Conservation (phyloP, 1,140 invertebrate species). For the Pseudomyrmex flavicornis region DNA sequence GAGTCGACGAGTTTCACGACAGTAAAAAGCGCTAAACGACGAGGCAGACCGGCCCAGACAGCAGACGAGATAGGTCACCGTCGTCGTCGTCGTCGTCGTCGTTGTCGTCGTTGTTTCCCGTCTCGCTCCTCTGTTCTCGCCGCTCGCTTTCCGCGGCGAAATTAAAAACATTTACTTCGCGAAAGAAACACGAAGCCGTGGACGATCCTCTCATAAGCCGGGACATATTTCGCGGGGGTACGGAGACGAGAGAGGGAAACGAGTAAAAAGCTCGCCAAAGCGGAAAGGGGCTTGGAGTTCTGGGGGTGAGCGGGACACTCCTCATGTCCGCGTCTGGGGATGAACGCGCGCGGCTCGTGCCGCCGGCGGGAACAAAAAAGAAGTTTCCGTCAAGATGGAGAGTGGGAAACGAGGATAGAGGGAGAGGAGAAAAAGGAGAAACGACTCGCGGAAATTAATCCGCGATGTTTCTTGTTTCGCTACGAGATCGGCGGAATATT, state of each 20-base stretch:
- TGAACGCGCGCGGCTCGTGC: conserved; percentile 55
- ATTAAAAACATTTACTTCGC: conserved; percentile 78
- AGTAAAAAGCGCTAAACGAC: conserved; percentile 66
- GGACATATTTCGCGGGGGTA: conserved; percentile 69
- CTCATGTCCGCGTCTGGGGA: conserved; percentile 56
- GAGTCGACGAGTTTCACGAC: conserved; percentile 49
- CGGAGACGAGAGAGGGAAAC: not conserved
- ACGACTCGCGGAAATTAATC: conserved; percentile 62
- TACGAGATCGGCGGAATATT: conserved; percentile 16
- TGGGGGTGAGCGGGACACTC: conserved; percentile 23
- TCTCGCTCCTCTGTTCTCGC: conserved; percentile 27
- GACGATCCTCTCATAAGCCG: conserved; percentile 74
- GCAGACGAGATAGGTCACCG: conserved; percentile 40
- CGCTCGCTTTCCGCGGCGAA: conserved; percentile 61
- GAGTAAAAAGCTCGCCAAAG: conserved; percentile 65
- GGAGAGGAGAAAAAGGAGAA: conserved; percentile 13
- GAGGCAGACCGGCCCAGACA: conserved; percentile 54
- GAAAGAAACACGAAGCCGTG: conserved; percentile 69
- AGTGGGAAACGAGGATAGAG: no score
- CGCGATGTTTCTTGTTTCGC: conserved; percentile 44
- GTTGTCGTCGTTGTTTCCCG: conserved; percentile 32
- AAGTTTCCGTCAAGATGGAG: conserved; percentile 35
- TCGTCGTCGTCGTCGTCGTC: conserved; percentile 20
- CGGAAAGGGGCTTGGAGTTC: not conserved
- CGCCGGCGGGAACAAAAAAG: conserved; percentile 42